Conservation (phyloP, 2,888 invertebrate species). For the Campaea margaritaria region DNA sequence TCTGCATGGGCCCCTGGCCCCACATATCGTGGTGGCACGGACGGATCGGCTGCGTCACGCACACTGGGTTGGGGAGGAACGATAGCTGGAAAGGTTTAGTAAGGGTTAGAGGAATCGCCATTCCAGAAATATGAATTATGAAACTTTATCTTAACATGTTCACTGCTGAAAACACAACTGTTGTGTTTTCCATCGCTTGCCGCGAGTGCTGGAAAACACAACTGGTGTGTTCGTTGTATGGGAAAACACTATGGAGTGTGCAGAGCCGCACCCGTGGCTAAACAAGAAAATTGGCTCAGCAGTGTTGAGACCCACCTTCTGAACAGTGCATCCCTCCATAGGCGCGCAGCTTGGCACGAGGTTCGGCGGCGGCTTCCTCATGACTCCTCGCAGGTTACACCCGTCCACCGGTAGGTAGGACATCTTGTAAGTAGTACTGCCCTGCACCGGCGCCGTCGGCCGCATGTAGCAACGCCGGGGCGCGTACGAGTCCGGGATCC, state of each 20-base stretch:
- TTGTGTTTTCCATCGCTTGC: too few relatives aligned
- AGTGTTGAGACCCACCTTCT: conserved; percentile 56
- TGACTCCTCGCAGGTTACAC: conserved; percentile 70
- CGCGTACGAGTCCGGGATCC: conserved; percentile 84
- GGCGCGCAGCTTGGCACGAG: conserved; percentile 75
- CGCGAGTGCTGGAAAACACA: too few relatives aligned
- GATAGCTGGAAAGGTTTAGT: conserved; percentile 69
- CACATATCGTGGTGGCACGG: conserved; percentile 87
- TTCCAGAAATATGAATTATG: too few relatives aligned
- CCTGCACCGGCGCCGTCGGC: conserved; percentile 85
- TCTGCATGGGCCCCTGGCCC: conserved; percentile 89
- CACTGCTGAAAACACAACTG: too few relatives aligned
- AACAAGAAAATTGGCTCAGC: too few relatives aligned
- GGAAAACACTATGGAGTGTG: too few relatives aligned
- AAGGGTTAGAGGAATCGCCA: neutral
- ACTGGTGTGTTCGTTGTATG: too few relatives aligned
- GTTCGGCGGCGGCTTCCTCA: conserved; percentile 64
- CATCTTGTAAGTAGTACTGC: conserved; percentile 87
- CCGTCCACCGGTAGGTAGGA: conserved; percentile 85
- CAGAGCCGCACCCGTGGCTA: too few relatives aligned
- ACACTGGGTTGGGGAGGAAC: conserved; percentile 85
- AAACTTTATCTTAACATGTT: too few relatives aligned
- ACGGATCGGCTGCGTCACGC: conserved; percentile 85
- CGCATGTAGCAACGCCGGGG: conserved; percentile 84
- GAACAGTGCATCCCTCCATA: conserved; percentile 77